Conservation (phyloP, 1,140 invertebrate genomes). For the Hyles vespertilio region DNA sequence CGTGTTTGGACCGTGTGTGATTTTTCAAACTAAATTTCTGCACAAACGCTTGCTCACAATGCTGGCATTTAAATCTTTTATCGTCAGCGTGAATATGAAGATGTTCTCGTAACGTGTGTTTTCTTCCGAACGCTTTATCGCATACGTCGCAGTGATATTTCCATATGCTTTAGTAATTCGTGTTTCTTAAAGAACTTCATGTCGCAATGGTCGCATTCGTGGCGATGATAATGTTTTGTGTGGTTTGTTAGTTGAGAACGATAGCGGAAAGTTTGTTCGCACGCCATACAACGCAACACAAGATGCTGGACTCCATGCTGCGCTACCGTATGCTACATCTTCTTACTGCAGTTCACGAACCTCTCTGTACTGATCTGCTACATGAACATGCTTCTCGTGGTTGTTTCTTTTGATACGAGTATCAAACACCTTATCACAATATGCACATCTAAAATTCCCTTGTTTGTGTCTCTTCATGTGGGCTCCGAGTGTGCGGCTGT, state of each 20-base stretch:
- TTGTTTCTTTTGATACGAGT: slow-evolving; percentile 24
- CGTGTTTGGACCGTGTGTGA: slow-evolving; percentile 34
- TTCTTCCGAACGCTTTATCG: slow-evolving; percentile 63
- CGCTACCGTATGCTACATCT: slow-evolving; percentile 28
- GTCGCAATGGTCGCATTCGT: slow-evolving; percentile 54
- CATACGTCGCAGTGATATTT: slow-evolving; percentile 50
- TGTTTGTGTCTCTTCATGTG: slow-evolving; percentile 29
- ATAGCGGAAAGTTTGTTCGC: slow-evolving; percentile 10
- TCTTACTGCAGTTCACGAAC: slow-evolving; percentile 30
- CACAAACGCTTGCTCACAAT: slow-evolving; percentile 68
- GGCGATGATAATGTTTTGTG: slow-evolving; percentile 33
- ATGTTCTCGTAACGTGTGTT: slow-evolving; percentile 66
- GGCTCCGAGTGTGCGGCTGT: slow-evolving; percentile 16
- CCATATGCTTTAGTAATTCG: slow-evolving; percentile 35
- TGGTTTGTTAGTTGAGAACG: slow-evolving; percentile 45
- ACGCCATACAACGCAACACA: slow-evolving; percentile 15
- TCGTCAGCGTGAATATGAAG: slow-evolving; percentile 75
- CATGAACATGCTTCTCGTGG: slow-evolving; percentile 33
- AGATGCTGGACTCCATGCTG: slow-evolving; percentile 24
- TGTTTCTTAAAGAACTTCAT: slow-evolving; percentile 36
- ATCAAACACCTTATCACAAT: slow-evolving; percentile 31
- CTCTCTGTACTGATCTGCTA: slow-evolving; percentile 22
- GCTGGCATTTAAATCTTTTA: slow-evolving; percentile 64
- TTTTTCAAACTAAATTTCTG: slow-evolving; percentile 52
- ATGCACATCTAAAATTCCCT: slow-evolving; percentile 28